Evolutionary conservation across 2,888 invertebrate genomes (phyloP), one percentile per base, ranked within the genome.

Genomic region (Actias luna): DNA sequence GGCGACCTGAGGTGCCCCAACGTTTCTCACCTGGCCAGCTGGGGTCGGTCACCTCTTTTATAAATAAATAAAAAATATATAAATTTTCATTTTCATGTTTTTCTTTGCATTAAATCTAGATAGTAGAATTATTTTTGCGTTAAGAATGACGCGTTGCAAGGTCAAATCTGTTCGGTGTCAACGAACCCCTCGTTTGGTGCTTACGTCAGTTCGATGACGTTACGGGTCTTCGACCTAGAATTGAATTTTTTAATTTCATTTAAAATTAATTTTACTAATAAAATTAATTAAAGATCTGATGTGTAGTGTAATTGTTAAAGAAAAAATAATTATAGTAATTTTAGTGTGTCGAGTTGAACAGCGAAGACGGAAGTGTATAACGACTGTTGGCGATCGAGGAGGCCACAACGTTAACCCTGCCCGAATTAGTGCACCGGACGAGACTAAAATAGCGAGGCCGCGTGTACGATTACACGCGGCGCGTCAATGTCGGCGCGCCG

Each of bases 391-490:
- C 83, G 84, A 76, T 82, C 82, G 78, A 81, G 82, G 88, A 90
- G 88, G 90, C 88, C 88, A 83, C 84, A 85, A 87, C 87, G 89
- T 84, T 91, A 92, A 92, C 91, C 91, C 92, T 90, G 91, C 91
- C 92, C 92, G 92, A 91, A 88, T 91, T 92, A 92, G 92, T 91
- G 91, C 91, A 91, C 89, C 89, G 90, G 82, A 86, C 87, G 89
- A 82, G 89, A 88, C 90, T 78, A 84, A 91, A 92, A 92, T 92
- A 92, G 92, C 89, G 82, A 84, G 84, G 82, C 86, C 85, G 89
- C 91, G 92, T 90, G 87, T 92, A 91, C 90, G 85, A 89, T 92
- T 92, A 91, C 92, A 92, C 81, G 77, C 84, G 86, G 85, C 85
- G 87, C 91, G 88, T 89, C 90, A 89, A 88, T 88, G 88, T 85